Evolutionary conservation across 2,113 vertebrate species (phyloP).

Genomic region (Percina caprodes): DNA sequence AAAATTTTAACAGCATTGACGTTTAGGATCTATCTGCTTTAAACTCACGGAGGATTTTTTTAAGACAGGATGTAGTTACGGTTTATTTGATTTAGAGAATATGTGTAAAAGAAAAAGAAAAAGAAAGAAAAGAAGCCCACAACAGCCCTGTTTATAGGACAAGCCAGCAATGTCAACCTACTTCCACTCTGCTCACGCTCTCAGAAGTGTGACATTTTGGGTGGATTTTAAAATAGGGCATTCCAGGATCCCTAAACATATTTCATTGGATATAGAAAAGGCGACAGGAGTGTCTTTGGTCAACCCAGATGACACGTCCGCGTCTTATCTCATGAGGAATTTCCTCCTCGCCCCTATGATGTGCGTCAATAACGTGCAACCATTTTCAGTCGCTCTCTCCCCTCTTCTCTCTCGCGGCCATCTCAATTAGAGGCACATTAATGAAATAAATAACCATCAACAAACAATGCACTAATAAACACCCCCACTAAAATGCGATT

Average conservation of each 20-base stretch:
- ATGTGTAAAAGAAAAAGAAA: not conserved
- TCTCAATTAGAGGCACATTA: slow-evolving; percentile 86
- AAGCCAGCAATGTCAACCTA: slow-evolving; percentile 72
- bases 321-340: slow-evolving; percentile 83
- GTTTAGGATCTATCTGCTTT: not conserved
- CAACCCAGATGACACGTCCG: slow-evolving; percentile 83
- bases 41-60: not conserved
- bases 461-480: slow-evolving; percentile 80
- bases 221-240: slow-evolving; percentile 57
- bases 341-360: slow-evolving; percentile 82
- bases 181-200: slow-evolving; percentile 60
- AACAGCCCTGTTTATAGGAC: slow-evolving; percentile 65
- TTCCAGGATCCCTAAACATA: slow-evolving; percentile 66
- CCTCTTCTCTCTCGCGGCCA: slow-evolving; percentile 85
- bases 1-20: not conserved
- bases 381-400: slow-evolving; percentile 84
- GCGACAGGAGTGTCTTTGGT: slow-evolving; percentile 74
- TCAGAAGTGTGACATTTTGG: slow-evolving; percentile 71
- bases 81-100: not conserved
- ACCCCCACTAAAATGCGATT: slow-evolving; percentile 48
- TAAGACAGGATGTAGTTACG: not conserved
- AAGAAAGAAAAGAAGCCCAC: slow-evolving; percentile 14
- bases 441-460: slow-evolving; percentile 85
- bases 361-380: slow-evolving; percentile 87
- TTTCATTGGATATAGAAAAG: slow-evolving; percentile 53